Evolutionary conservation across 37 sponge, comb jelly and placozoan genomes (phyloP).

Genomic region (Tethya wilhelma): DNA sequence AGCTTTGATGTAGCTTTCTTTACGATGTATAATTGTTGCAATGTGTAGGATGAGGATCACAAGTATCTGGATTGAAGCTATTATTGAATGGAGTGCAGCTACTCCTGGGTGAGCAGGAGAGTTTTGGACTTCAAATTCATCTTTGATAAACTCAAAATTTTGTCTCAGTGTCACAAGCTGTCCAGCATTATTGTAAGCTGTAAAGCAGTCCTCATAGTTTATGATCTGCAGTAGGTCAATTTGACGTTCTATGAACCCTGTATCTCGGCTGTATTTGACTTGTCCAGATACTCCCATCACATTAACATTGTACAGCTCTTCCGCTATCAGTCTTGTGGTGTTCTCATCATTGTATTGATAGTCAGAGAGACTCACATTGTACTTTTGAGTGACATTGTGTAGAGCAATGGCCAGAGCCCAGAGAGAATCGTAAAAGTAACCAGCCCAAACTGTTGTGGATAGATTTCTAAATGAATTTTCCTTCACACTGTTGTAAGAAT

Average conservation of each 20-base stretch:
- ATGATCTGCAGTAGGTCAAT: background rate
- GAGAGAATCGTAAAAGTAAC: slow-evolving; percentile 14
- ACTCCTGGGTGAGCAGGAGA: background rate
- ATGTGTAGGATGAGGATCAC: background rate
- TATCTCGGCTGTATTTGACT: background rate
- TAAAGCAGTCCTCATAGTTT: background rate
- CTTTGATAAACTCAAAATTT: background rate
- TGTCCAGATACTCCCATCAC: slow-evolving; percentile 11
- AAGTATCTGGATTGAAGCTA: background rate
- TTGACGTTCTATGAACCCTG: background rate
- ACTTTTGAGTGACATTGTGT: slow-evolving; percentile 4
- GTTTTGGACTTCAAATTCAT: background rate
- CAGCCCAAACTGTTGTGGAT: background rate
- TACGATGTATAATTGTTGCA: background rate
- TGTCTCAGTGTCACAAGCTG: background rate
- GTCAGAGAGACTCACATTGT: background rate
- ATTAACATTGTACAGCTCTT: slow-evolving; percentile 10
- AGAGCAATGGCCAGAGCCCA: slow-evolving; percentile 40
- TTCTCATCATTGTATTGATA: background rate
- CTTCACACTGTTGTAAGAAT: too few species aligned
- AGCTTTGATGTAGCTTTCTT: slow-evolving; percentile 8
- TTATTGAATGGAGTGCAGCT: background rate
- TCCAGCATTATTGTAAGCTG: background rate
- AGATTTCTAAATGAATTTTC: too few species aligned
- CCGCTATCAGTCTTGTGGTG: background rate